phyloP scores from a whole-genome alignment of 2,113 vertebrate species.

The Tachysurus fulvidraco region DNA sequence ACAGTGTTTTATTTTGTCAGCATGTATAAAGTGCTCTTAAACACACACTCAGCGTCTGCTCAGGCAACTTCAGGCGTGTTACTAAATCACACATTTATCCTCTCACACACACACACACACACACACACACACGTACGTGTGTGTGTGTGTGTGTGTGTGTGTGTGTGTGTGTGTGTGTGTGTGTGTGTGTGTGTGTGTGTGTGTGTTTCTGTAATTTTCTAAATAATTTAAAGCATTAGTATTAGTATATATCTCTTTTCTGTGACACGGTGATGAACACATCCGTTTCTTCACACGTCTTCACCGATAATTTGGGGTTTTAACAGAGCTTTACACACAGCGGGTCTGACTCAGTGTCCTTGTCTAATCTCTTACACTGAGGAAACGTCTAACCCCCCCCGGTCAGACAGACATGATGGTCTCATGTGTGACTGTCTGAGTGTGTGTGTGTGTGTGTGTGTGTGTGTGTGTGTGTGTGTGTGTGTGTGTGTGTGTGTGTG shows the following conservation, averaged over 20 bases:
- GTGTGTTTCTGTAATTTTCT: not conserved
- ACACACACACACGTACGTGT: no score
- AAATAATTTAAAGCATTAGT: not conserved
- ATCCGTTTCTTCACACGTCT: slow-evolving; percentile 17
- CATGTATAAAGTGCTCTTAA: not conserved
- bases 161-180: not conserved
- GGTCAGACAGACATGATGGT: slow-evolving; percentile 36
- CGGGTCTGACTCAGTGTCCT: slow-evolving; percentile 22
- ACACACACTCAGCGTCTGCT: slow-evolving; percentile 24
- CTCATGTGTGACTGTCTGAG: not conserved
- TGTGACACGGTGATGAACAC: not conserved
- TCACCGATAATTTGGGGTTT: not conserved
- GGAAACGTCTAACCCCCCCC: slow-evolving; percentile 4
- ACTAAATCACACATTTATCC: not conserved
- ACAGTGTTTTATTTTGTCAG: not conserved
- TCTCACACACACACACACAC: not conserved
- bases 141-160: slow-evolving; percentile 12
- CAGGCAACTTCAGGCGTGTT: not conserved
- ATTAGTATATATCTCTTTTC: not conserved
- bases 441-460: slow-evolving; percentile 24
- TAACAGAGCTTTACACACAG: no score
- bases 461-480: no score
- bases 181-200: slow-evolving; percentile 3
- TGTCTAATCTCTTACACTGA: slow-evolving; percentile 25
- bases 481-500: no score